Conservation (phyloP, 2,888 invertebrate genomes). For the Choreutis nemorana region DNA sequence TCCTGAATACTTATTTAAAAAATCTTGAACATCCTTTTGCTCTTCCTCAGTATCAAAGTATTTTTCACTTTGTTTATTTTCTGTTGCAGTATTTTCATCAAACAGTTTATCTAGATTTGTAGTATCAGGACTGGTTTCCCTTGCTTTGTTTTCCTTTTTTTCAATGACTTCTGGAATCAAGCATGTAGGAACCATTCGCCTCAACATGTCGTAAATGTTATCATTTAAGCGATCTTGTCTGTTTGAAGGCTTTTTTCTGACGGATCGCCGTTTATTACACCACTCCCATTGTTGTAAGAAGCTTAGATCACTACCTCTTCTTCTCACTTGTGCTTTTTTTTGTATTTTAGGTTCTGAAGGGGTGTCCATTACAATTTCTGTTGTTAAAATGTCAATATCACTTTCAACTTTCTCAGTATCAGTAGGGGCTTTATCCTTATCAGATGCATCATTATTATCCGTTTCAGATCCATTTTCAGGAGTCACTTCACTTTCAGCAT, state of each 20-base stretch:
- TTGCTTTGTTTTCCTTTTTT: slow-evolving; percentile 43
- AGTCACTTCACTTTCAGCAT: slow-evolving; percentile 28
- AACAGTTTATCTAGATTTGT: slow-evolving; percentile 70
- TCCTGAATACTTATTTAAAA: slow-evolving; percentile 68
- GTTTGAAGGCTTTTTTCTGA: slow-evolving; percentile 56
- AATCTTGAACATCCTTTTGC: slow-evolving; percentile 68
- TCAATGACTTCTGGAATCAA: slow-evolving; percentile 53
- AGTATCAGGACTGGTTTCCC: slow-evolving; percentile 69
- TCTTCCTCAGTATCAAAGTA: slow-evolving; percentile 76
- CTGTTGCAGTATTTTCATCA: slow-evolving; percentile 46
- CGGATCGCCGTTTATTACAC: slow-evolving; percentile 69
- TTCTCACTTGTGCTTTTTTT: slow-evolving; percentile 62
- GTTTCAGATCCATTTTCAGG: slow-evolving; percentile 34
- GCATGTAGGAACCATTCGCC: slow-evolving; percentile 70
- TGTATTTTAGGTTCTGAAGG: slow-evolving; percentile 41
- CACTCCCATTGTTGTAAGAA: slow-evolving; percentile 82
- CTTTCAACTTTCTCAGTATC: slow-evolving; percentile 43
- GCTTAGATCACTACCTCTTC: slow-evolving; percentile 77
- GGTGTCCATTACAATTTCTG: slow-evolving; percentile 23
- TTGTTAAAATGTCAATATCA: slow-evolving; percentile 30
- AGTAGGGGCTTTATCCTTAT: slow-evolving; percentile 44
- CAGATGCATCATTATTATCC: slow-evolving; percentile 49
- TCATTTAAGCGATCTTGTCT: slow-evolving; percentile 67
- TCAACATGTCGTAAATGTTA: slow-evolving; percentile 72
- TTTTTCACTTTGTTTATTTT: slow-evolving; percentile 22